Base-by-base conservation (phyloP, 2,888 invertebrate genomes). In the Neuroscelio doddi region DNA sequence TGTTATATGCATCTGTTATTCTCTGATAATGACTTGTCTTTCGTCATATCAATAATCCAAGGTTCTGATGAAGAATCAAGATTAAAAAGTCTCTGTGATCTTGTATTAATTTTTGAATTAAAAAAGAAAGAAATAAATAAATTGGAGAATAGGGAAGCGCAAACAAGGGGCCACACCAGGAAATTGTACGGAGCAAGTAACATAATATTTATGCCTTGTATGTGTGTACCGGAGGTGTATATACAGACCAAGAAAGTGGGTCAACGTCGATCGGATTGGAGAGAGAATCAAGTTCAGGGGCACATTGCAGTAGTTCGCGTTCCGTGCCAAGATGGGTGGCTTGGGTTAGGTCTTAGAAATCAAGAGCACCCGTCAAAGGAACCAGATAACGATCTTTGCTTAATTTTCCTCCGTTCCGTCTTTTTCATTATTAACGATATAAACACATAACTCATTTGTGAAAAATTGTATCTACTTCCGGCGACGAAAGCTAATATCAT, bases 211-310 rank as follows among this genome's bases (percentile, higher is more conserved):
- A 64, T 55, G 64, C 49, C 56, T 21, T 21, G 61, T 52, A 47
- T 50, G 55, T 51, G 57, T 61, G 57, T 56, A 66, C 50, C 55
- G 34, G 59, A 45, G 45, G 45, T 65, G 55, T 64, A 29, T 59
- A 58, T 61, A 66, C 61, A 73, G 68, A 75, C 63, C 69, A 76
- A 44, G 74, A 77, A 81, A 81, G 80, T 81, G 68, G 81, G 80
- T 81, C 80, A 81, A 78, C 78, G 75, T 75, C 74, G 76, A 70
- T 69, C 72, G 74, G 71, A 73, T 72, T 69, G 73, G 72, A 71
- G 76, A 72, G 75, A 77, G 77, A 78, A 77, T 73, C 83, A 83
- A 83, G 83, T 83, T 83, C 83, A 83, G 80, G 82, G 82, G 78
- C 83, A 80, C 70, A 71, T 75, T 74, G 72, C 75, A 76, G 21